Evolutionary conservation across 2,113 vertebrate genomes (phyloP).

Genomic region (Otus sunia): DNA sequence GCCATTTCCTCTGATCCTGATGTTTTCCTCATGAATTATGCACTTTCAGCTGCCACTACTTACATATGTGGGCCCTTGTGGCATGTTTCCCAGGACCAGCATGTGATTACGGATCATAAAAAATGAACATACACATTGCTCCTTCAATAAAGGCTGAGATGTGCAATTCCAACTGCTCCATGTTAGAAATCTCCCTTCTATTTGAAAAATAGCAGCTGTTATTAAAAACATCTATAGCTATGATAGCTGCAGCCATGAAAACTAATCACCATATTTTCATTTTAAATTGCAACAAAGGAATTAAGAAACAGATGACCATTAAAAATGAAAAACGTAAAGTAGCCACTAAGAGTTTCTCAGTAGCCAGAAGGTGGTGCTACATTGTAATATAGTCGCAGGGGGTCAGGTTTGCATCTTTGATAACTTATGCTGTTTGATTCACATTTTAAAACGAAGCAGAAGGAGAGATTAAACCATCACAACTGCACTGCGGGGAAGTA

Average conservation of each 20-base stretch:
- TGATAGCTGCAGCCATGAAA: conserved; percentile 18
- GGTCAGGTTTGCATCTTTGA: conserved; percentile 12
- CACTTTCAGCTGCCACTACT: conserved; percentile 57
- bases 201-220: conserved; percentile 21
- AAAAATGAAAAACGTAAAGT: not conserved
- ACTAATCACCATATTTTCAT: not conserved
- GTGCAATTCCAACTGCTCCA: not conserved
- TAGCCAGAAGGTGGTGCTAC: conserved; percentile 77
- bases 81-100: conserved; percentile 53
- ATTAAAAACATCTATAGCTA: not conserved
- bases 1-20: conserved; percentile 50
- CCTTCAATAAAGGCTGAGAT: conserved; percentile 19
- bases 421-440: not conserved
- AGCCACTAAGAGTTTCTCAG: not conserved
- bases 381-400: conserved; percentile 60
- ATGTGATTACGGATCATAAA: conserved; percentile 54
- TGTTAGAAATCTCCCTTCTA: not conserved
- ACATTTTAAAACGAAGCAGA: not conserved
- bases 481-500: not conserved
- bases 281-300: conserved; percentile 18
- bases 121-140: conserved; percentile 50
- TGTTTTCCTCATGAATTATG: conserved; percentile 69
- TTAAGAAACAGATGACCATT: not conserved
- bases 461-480: not conserved
- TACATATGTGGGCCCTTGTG: conserved; percentile 53